phyloP scores from a whole-genome alignment of 2,797 vertebrate species.

The Hyperoplus immaculatus region DNA sequence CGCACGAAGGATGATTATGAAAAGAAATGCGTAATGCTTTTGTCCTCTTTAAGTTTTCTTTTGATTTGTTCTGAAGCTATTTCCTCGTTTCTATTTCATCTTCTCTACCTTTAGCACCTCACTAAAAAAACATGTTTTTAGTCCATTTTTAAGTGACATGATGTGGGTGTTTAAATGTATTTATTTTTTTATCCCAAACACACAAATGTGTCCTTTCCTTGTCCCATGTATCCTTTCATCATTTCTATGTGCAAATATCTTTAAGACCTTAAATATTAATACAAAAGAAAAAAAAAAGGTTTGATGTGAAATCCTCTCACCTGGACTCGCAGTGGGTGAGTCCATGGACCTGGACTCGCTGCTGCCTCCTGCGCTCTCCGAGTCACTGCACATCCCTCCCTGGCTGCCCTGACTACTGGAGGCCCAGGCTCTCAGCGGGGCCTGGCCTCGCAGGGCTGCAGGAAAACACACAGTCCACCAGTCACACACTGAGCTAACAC shows the following conservation, averaged over 20 bases:
- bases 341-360: constrained; percentile 98
- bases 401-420: constrained; percentile 89
- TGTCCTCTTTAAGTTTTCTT: neutral
- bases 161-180: neutral
- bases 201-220: neutral
- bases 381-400: constrained; percentile 97
- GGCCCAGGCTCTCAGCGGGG: constrained; percentile 90
- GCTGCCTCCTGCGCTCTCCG: constrained; percentile 97
- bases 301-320: constrained; percentile 76
- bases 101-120: neutral
- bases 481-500: constrained; percentile 32
- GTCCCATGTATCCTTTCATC: neutral
- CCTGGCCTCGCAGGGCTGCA: constrained; percentile 85
- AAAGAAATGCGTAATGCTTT: neutral
- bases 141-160: neutral
- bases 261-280: neutral
- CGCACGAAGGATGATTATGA: neutral
- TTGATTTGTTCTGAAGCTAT: neutral
- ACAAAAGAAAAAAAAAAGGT: neutral
- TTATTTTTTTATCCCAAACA: neutral
- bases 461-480: constrained; percentile 25
- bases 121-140: neutral
- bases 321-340: constrained; percentile 98
- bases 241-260: neutral
- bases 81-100: neutral